These are phyloP conservation scores for Sycobia sp. DNA, from an alignment of 1,140 invertebrate species.

Conservation along the genomic window DNA sequence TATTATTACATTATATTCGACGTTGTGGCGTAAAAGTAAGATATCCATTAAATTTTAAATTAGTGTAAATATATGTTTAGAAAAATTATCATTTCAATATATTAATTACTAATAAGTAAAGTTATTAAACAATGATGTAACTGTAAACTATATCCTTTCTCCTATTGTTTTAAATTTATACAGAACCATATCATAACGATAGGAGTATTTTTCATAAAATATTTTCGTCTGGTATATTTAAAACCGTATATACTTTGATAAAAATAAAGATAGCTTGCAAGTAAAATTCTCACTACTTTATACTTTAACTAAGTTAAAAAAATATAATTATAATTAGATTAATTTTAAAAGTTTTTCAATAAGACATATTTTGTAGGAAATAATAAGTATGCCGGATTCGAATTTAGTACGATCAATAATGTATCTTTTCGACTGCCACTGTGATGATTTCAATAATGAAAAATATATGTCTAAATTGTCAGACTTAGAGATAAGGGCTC, in stretches of 20 bases:
- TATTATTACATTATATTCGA: slow-evolving; percentile 73
- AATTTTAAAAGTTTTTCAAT: neutral
- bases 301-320: neutral
- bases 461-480: slow-evolving; percentile 73
- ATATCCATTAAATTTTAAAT: no score
- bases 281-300: no score
- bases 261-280: neutral
- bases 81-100: neutral
- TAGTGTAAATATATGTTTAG: neutral
- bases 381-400: slow-evolving; percentile 82
- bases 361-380: slow-evolving; percentile 68
- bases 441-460: slow-evolving; percentile 86
- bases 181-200: no score
- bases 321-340: neutral
- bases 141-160: neutral
- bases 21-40: slow-evolving; percentile 69
- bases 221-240: neutral
- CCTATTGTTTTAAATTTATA: no score
- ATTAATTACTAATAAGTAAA: neutral
- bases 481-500: slow-evolving; percentile 77
- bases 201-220: no score
- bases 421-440: slow-evolving; percentile 87
- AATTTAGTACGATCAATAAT: slow-evolving; percentile 83
- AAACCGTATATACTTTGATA: no score
- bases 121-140: neutral